Conservation (phyloP, 2,113 vertebrate genomes). For the Amia ocellicauda region DNA sequence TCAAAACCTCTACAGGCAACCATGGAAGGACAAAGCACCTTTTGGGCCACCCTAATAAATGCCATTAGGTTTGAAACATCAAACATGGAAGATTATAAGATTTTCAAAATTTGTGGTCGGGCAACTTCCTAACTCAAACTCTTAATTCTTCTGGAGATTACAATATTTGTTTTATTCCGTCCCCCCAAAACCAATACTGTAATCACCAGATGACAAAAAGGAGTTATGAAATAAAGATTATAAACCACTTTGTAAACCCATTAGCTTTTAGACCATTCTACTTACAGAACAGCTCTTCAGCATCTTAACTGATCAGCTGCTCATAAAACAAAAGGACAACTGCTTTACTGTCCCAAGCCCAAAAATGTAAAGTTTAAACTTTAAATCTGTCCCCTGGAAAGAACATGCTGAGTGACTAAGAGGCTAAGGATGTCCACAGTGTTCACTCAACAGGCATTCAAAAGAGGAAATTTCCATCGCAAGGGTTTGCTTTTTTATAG, state of each 20-base stretch:
- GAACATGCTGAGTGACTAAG: too few species aligned
- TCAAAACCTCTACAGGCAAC: conserved; percentile 55
- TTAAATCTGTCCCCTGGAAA: neutral
- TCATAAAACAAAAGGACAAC: conserved; percentile 9
- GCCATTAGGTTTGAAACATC: conserved; percentile 68
- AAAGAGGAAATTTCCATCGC: too few species aligned
- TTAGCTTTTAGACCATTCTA: conserved; percentile 47
- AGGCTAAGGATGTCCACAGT: too few species aligned
- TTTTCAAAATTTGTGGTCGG: conserved; percentile 60
- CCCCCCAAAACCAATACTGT: conserved; percentile 45
- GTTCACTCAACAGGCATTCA: too few species aligned
- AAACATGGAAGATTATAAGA: conserved; percentile 70
- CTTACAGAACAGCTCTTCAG: conserved; percentile 47
- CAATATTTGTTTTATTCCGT: conserved; percentile 69
- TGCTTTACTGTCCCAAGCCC: neutral
- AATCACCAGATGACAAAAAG: conserved; percentile 55
- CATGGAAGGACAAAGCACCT: conserved; percentile 55
- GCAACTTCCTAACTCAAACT: conserved; percentile 65
- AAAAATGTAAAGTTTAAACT: too few species aligned
- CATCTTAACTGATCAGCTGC: conserved; percentile 47
- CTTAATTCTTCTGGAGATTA: conserved; percentile 67
- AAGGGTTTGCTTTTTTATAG: too few species aligned
- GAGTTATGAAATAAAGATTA: conserved; percentile 56
- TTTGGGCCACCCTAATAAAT: conserved; percentile 65
- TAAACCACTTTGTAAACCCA: conserved; percentile 53